Conservation (phyloP, 2,797 vertebrate species). For the Muscicapa comitata region DNA sequence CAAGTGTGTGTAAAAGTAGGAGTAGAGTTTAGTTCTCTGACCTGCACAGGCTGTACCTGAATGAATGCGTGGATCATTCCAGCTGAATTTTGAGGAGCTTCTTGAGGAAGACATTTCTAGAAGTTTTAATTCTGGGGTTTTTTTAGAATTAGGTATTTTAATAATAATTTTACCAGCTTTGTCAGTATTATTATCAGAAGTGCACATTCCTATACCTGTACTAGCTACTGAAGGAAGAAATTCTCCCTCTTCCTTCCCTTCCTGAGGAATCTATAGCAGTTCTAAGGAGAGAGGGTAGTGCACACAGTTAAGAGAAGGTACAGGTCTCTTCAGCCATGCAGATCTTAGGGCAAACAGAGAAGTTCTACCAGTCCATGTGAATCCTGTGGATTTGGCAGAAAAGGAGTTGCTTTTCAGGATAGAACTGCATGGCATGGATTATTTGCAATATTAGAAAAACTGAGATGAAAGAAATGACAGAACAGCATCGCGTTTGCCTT, state of each 20-base stretch:
- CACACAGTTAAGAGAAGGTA: not conserved
- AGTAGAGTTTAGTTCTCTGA: not conserved
- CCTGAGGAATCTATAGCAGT: not conserved
- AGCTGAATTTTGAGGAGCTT: not conserved
- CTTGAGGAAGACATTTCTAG: not conserved
- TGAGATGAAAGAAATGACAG: not conserved
- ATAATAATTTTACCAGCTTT: not conserved
- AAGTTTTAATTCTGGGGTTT: not conserved
- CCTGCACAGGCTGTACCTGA: not conserved
- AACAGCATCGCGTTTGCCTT: not conserved
- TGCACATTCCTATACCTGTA: not conserved
- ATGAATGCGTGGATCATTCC: not conserved
- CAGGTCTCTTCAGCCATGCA: not conserved
- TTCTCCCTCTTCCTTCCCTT: not conserved
- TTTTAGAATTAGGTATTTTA: not conserved
- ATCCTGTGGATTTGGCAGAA: not conserved
- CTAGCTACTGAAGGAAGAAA: not conserved
- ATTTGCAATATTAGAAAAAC: not conserved
- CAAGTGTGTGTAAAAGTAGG: not conserved
- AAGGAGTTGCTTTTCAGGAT: not conserved
- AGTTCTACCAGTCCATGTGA: not conserved
- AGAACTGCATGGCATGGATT: not conserved
- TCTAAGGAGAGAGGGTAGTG: not conserved
- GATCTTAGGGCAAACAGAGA: not conserved
- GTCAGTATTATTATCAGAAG: not conserved